phyloP scores from a whole-genome alignment of 23 tunicate species.

The Trididemnum clinides region DNA sequence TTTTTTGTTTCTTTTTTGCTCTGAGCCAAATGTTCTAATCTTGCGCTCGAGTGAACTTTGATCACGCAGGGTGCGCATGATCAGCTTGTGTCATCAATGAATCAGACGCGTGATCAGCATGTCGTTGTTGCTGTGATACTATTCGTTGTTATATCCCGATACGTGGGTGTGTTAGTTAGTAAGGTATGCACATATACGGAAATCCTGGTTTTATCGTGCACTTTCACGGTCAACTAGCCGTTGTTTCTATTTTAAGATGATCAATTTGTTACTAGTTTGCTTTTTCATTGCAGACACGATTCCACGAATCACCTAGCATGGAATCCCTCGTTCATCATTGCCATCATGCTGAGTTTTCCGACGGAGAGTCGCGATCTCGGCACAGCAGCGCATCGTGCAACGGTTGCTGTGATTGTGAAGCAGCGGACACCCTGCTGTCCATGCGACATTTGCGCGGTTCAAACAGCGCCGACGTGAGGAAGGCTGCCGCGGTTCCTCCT shows the following conservation, averaged over 20 bases:
- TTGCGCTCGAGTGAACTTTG: neutral
- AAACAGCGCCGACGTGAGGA: constrained; percentile 6
- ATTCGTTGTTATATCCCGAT: neutral
- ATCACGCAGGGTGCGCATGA: constrained; percentile 46
- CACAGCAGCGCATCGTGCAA: constrained; percentile 80
- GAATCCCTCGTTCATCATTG: constrained; percentile 44
- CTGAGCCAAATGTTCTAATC: neutral
- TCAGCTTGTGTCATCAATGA: constrained; percentile 31
- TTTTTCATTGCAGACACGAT: constrained; percentile 37
- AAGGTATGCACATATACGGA: too few species aligned
- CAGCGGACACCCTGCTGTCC: constrained; percentile 75
- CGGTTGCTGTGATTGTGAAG: constrained; percentile 88
- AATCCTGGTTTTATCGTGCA: too few species aligned
- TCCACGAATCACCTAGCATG: constrained; percentile 17
- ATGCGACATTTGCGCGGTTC: constrained; percentile 41
- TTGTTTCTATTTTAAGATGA: too few species aligned
- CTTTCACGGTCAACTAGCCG: too few species aligned
- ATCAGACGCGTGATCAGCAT: neutral
- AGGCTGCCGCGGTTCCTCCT: constrained; percentile 70
- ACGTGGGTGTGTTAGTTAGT: neutral
- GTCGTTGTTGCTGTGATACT: constrained; percentile 2
- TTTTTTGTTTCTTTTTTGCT: constrained; percentile 16
- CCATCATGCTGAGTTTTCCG: constrained; percentile 19
- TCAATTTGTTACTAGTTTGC: neutral
- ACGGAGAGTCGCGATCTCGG: constrained; percentile 57